Conservation (phyloP, 1,140 invertebrate species). For the Contarinia nasturtii region DNA sequence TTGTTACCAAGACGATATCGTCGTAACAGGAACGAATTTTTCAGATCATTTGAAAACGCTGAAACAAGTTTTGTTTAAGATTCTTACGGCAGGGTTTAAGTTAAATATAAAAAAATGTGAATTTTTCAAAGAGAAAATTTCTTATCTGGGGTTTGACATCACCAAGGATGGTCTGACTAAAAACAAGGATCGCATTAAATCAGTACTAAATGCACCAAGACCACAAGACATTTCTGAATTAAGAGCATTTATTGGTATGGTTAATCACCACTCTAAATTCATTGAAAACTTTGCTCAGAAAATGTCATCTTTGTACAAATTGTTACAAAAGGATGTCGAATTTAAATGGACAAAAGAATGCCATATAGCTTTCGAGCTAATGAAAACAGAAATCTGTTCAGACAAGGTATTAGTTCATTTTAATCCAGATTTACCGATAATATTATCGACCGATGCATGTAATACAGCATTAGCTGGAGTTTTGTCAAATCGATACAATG, state of each 20-base stretch:
- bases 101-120: slow-evolving; percentile 13
- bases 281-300: slow-evolving; percentile 13
- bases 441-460: slow-evolving; percentile 6
- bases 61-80: too few relatives aligned
- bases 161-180: slow-evolving; percentile 10
- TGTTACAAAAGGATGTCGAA: slow-evolving; percentile 10
- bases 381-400: neutral
- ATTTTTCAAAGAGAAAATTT: slow-evolving; percentile 13
- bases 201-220: slow-evolving; percentile 8
- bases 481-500: slow-evolving; percentile 8
- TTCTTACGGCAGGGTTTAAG: slow-evolving; percentile 8
- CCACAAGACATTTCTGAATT: slow-evolving; percentile 11
- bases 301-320: slow-evolving; percentile 13
- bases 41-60: too few relatives aligned
- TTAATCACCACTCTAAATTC: slow-evolving; percentile 19
- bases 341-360: slow-evolving; percentile 11
- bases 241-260: slow-evolving; percentile 12
- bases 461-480: slow-evolving; percentile 5
- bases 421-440: slow-evolving; percentile 5
- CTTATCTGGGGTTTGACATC: slow-evolving; percentile 13
- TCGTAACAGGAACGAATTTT: slow-evolving; percentile 15
- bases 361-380: slow-evolving; percentile 2
- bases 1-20: slow-evolving; percentile 24
- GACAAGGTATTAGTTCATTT: slow-evolving; percentile 6
- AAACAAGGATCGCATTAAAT: slow-evolving; percentile 8